Evolutionary conservation across 1,140 invertebrate species (phyloP).

Genomic region (Drosophila ficusphila): DNA sequence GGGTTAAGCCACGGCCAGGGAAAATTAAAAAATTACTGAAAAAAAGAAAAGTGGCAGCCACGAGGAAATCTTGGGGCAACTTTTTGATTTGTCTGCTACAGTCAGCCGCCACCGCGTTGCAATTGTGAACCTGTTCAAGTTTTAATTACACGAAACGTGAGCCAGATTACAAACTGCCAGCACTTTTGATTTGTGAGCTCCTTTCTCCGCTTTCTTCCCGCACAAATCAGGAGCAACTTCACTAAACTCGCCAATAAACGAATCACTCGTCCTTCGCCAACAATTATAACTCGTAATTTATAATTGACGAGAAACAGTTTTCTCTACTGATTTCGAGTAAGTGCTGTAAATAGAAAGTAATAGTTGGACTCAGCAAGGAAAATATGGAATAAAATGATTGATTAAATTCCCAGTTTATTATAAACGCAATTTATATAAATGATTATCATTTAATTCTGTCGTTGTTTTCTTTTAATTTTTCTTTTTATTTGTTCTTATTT

Average conservation of each 20-base stretch:
- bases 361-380: too few species aligned
- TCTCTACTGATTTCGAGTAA: background rate
- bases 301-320: background rate
- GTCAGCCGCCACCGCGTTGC: background rate
- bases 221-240: slow-evolving; percentile 10
- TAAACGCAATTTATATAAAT: too few species aligned
- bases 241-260: background rate
- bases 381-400: too few species aligned
- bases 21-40: slow-evolving; percentile 48
- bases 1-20: slow-evolving; percentile 31
- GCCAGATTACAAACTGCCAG: slow-evolving; percentile 44
- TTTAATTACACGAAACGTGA: slow-evolving; percentile 61
- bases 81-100: slow-evolving; percentile 54
- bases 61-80: slow-evolving; percentile 36
- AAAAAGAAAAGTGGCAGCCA: slow-evolving; percentile 11
- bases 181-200: slow-evolving; percentile 27
- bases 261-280: background rate
- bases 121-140: slow-evolving; percentile 32
- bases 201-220: too few species aligned
- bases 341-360: background rate
- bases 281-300: slow-evolving; percentile 1
- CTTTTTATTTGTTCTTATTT: too few species aligned
- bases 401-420: too few species aligned
- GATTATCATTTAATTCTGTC: too few species aligned
- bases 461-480: too few species aligned